These are phyloP conservation scores for Yponomeuta evonymella DNA, from an alignment of 2,888 invertebrate species.

Conservation along the genomic window DNA sequence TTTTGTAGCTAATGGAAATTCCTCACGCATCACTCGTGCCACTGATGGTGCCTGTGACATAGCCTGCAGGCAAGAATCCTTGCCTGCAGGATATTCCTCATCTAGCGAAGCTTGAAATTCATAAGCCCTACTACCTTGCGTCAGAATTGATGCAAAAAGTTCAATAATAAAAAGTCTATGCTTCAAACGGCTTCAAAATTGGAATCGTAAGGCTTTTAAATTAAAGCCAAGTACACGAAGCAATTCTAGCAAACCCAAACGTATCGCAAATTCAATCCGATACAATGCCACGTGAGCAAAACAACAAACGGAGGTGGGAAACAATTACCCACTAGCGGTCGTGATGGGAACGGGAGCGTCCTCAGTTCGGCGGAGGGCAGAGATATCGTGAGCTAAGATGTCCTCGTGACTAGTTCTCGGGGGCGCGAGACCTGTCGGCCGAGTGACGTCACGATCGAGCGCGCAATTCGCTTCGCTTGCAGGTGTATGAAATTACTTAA, in stretches of 20 bases:
- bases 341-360: slow-evolving; percentile 46
- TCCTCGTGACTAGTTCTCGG: slow-evolving; percentile 35
- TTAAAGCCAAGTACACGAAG: neutral
- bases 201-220: neutral
- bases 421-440: slow-evolving; percentile 36
- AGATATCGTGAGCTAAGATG: slow-evolving; percentile 13
- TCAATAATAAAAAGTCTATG: neutral
- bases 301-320: slow-evolving; percentile 28
- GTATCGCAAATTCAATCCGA: neutral
- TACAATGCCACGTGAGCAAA: neutral
- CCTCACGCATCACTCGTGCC: slow-evolving; percentile 48
- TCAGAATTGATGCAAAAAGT: neutral
- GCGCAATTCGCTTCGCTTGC: slow-evolving; percentile 52
- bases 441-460: slow-evolving; percentile 45
- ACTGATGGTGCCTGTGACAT: slow-evolving; percentile 27
- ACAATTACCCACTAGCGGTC: slow-evolving; percentile 34
- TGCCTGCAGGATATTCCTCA: slow-evolving; percentile 12
- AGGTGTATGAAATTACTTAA: slow-evolving; percentile 39
- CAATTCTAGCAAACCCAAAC: neutral
- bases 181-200: neutral
- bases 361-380: slow-evolving; percentile 5
- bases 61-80: slow-evolving; percentile 18
- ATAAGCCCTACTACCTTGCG: neutral
- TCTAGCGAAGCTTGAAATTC: neutral
- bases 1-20: slow-evolving; percentile 48